Evolutionary conservation across 2,797 vertebrate species (phyloP).

Genomic region (Coluber constrictor): DNA sequence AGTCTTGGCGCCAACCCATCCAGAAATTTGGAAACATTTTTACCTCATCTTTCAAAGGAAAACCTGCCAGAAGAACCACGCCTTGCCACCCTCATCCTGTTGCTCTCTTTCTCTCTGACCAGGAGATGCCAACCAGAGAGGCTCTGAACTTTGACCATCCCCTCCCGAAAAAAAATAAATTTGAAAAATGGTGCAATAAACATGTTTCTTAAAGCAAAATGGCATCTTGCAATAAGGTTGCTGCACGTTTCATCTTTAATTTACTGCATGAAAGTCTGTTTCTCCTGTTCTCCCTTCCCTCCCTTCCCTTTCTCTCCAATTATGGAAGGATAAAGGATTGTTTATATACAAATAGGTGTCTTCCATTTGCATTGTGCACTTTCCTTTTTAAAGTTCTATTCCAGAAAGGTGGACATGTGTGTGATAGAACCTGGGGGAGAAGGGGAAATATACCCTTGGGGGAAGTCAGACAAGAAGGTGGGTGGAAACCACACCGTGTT

Average conservation of each 20-base stretch:
- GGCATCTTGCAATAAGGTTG: slow-evolving; percentile 89
- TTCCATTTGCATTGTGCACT: slow-evolving; percentile 54
- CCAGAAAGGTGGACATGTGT: background rate
- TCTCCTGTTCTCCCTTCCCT: slow-evolving; percentile 53
- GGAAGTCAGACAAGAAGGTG: background rate
- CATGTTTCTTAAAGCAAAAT: slow-evolving; percentile 70
- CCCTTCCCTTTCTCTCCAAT: slow-evolving; percentile 63
- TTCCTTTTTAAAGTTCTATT: slow-evolving; percentile 14
- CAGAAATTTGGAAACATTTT: slow-evolving; percentile 48
- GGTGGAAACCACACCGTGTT: background rate
- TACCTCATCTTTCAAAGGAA: slow-evolving; percentile 56
- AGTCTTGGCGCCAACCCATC: slow-evolving; percentile 36
- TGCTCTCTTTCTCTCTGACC: slow-evolving; percentile 30
- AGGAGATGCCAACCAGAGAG: slow-evolving; percentile 24
- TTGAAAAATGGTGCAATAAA: slow-evolving; percentile 73
- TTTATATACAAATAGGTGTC: slow-evolving; percentile 71
- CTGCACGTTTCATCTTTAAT: slow-evolving; percentile 88
- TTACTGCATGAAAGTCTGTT: slow-evolving; percentile 80
- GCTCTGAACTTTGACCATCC: slow-evolving; percentile 36
- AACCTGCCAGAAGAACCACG: slow-evolving; percentile 28
- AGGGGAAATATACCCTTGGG: background rate
- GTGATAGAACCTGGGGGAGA: background rate
- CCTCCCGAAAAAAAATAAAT: slow-evolving; percentile 5
- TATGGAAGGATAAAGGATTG: slow-evolving; percentile 69
- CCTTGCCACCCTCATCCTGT: slow-evolving; percentile 53